Base-by-base conservation (phyloP, 2,888 invertebrate genomes). In the Aphidoletes aphidimyza region DNA sequence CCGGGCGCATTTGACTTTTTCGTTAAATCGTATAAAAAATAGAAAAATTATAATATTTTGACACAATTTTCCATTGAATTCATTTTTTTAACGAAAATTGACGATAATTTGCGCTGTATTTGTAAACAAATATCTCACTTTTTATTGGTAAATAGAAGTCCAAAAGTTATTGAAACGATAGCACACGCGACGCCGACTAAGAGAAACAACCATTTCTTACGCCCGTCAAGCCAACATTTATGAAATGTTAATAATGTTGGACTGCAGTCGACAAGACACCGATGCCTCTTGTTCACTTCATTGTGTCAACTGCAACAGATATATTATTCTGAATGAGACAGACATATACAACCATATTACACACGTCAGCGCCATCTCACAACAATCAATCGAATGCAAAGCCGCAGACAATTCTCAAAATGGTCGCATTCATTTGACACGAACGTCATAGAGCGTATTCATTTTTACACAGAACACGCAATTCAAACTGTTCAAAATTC, bases 141-240 rank as follows among this genome's bases (percentile, higher is more conserved):
- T 54, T 54, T 54, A 8, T 22, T 14, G 54, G 54, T 54, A 54
- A 54, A 54, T 54, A 54, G 6, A 26, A 26, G 22, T 8, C 3
- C 22, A 22, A 54, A 22, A 22, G 5, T 22, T 54, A 54, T 26
- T 22, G 54, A 54, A 54, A 54, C 54, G 26, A 54, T 54, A 54
- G 54, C 5, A 54, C 54, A 54, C 54, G 54, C 54, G 54, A 54
- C 54, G 54, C 54, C 54, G 54, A 54, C 54, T 54, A 26, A 54
- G 22, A 54, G 54, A 54, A 22, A 54, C 54, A 54, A 54, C 26
- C 26, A 22, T 22, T 22, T 54, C n/a, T 54, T 54, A 54, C 54
- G 54, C 54, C 54, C 54, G 54, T 54, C 54, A 54, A 54, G 54
- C 54, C 22, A 54, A 54, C 54, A 54, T 54, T 54, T 54, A 54